Conservation (phyloP, 2,113 vertebrate genomes). For the Stomatorhinus ivindoensis region DNA sequence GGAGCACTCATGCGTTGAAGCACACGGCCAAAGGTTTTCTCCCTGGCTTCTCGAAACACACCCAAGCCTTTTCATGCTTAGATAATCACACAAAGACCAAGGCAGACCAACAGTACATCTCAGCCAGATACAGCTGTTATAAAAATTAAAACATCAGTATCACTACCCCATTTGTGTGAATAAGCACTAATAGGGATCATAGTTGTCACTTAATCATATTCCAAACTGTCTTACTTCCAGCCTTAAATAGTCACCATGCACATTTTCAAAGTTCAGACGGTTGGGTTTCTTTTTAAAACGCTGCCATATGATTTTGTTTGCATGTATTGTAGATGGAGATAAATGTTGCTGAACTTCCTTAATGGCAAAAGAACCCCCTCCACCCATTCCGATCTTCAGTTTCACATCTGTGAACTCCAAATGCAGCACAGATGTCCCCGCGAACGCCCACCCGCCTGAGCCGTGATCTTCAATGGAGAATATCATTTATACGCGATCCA, state of each 20-base stretch:
- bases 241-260: neutral
- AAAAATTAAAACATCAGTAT: neutral
- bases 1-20: neutral
- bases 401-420: conserved; percentile 15
- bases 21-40: neutral
- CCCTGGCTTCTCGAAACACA: neutral
- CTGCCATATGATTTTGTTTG: neutral
- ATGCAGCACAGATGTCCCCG: neutral
- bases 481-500: neutral
- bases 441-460: neutral
- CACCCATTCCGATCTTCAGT: neutral
- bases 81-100: neutral
- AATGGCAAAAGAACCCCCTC: neutral
- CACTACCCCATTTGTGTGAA: neutral
- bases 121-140: neutral
- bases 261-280: neutral
- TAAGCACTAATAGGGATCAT: neutral
- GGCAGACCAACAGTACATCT: neutral
- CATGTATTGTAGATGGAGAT: neutral
- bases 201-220: neutral
- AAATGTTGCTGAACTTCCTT: neutral
- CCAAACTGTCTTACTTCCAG: neutral
- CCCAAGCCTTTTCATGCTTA: neutral
- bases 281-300: neutral
- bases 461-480: conserved; percentile 3